Conservation (phyloP, 2,797 vertebrate species). For the Trichosurus vulpecula region DNA sequence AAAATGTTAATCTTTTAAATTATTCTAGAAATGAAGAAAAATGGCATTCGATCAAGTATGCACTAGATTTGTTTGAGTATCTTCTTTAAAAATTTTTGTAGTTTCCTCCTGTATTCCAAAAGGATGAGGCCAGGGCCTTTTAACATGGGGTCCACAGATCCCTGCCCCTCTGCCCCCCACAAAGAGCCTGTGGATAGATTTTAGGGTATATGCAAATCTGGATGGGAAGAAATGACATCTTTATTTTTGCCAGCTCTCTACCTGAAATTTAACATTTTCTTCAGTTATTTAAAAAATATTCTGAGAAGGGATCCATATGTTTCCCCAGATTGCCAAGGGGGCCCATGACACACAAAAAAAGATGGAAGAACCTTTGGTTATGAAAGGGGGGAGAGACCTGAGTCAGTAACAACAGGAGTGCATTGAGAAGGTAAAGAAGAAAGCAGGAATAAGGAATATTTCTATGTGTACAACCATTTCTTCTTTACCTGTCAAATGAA, state of each 20-base stretch:
- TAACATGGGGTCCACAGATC: neutral
- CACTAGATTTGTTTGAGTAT: neutral
- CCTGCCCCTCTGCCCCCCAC: neutral
- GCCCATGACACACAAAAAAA: neutral
- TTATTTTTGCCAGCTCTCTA: neutral
- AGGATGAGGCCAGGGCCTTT: neutral
- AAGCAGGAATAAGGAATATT: neutral
- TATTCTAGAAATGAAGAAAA: neutral
- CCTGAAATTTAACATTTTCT: neutral
- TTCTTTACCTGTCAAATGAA: neutral
- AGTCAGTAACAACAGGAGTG: neutral
- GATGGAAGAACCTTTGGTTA: neutral
- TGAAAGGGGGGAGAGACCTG: neutral
- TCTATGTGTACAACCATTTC: neutral
- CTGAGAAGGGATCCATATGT: neutral
- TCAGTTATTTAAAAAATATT: neutral
- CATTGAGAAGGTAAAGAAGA: neutral
- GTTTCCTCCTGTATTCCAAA: neutral
- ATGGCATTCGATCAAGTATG: neutral
- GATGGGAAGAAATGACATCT: neutral
- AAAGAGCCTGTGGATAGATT: neutral
- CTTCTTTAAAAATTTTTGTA: neutral
- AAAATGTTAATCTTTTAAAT: neutral
- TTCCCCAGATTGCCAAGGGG: neutral
- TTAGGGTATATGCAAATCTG: neutral